A percentile compares a stretch with the other conserved stretches of the same genome.
Evolutionary conservation across 2,797 vertebrate species (phyloP).

Genomic region (Pangasius krempfi): DNA sequence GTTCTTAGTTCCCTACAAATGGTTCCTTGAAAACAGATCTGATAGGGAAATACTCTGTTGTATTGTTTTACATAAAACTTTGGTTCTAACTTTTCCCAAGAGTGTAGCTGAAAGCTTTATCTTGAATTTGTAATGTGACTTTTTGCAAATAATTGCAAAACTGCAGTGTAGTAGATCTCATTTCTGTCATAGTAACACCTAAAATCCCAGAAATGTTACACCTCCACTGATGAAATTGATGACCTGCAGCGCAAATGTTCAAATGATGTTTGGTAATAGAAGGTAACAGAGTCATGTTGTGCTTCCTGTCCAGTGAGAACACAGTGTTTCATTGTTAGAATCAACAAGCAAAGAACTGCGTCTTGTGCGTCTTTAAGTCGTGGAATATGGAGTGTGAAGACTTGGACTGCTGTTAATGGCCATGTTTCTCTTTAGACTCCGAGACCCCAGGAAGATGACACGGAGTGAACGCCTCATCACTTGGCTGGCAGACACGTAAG

Average conservation of each 20-base stretch:
- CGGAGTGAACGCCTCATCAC: conserved; percentile 81
- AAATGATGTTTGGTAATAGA: background rate
- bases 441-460: conserved; percentile 82
- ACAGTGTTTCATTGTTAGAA: background rate
- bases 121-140: background rate
- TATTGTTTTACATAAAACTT: background rate
- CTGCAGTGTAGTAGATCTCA: background rate
- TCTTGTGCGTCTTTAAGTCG: background rate
- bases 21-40: background rate
- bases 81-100: background rate
- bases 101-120: background rate
- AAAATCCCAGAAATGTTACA: background rate
- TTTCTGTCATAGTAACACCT: background rate
- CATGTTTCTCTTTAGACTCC: conserved; percentile 74
- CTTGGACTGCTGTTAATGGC: background rate
- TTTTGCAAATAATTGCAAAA: background rate
- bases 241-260: background rate
- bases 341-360: background rate
- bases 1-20: background rate
- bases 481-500: conserved; percentile 94
- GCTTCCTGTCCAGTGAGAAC: background rate
- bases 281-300: background rate
- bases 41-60: background rate
- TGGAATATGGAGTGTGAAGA: background rate
- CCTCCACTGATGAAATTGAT: background rate